These are phyloP conservation scores for Melanerpes aurifrons DNA, from an alignment of 2,113 vertebrate species.

Conservation along the genomic window DNA sequence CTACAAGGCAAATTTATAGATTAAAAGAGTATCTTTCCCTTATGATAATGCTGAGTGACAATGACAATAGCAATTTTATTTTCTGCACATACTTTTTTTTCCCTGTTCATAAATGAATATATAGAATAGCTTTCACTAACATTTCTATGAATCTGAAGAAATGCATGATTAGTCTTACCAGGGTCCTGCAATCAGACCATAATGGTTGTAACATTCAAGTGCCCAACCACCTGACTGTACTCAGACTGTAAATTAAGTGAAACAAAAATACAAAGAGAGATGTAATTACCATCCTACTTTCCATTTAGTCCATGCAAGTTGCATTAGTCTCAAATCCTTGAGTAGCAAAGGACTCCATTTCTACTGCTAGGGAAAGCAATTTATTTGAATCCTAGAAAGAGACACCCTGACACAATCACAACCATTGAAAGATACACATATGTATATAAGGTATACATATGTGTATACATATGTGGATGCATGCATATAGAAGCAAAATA, in stretches of 20 bases:
- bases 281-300: neutral
- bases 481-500: neutral
- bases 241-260: neutral
- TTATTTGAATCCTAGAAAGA: neutral
- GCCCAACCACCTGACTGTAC: neutral
- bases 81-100: neutral
- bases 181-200: neutral
- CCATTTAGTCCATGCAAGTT: neutral
- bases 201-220: constrained; percentile 11
- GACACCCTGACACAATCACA: neutral
- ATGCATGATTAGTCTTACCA: neutral
- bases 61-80: neutral
- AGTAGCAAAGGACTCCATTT: neutral
- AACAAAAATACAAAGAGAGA: neutral
- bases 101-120: neutral
- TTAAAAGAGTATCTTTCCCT: neutral
- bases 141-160: neutral
- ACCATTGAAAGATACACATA: neutral
- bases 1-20: neutral
- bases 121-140: neutral
- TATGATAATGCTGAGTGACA: neutral
- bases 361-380: neutral
- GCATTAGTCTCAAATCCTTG: neutral
- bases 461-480: no score
- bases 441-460: no score